Evolutionary conservation across 1,140 invertebrate genomes (phyloP).

Genomic region (Penaeus japonicus): DNA sequence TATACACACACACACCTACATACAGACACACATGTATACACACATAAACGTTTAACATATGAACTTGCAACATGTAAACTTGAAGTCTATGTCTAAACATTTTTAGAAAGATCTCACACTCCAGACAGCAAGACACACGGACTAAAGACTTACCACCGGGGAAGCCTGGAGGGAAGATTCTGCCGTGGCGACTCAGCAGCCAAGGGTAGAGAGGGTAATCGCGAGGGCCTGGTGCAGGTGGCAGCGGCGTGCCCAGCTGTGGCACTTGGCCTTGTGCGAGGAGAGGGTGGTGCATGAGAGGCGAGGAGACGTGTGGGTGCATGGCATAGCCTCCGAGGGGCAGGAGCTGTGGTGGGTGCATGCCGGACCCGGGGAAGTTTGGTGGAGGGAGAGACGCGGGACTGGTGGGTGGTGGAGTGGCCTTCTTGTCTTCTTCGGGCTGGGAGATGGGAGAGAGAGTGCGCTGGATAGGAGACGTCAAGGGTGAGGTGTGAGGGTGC

Average conservation of each 20-base stretch:
- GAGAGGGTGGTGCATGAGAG: conserved; percentile 41
- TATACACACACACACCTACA: no score
- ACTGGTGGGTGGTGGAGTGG: conserved; percentile 28
- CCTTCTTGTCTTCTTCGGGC: conserved; percentile 44
- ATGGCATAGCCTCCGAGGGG: conserved; percentile 25
- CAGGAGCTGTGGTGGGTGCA: conserved; percentile 25
- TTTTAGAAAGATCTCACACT: not conserved
- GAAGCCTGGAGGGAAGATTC: conserved; percentile 73
- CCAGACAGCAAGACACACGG: not conserved
- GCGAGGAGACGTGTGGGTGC: conserved; percentile 29
- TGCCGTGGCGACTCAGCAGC: conserved; percentile 85
- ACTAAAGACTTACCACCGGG: conserved; percentile 44
- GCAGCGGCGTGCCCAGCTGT: conserved; percentile 51
- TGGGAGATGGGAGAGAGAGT: conserved; percentile 4
- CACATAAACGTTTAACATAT: no score
- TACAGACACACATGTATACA: no score
- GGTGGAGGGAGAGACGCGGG: conserved; percentile 25
- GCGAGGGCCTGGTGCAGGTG: conserved; percentile 32
- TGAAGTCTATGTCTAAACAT: not conserved
- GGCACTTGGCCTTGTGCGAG: conserved; percentile 34
- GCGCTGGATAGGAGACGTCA: conserved; percentile 22
- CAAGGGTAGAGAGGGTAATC: conserved; percentile 82
- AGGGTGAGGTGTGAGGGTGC: conserved; percentile 9
- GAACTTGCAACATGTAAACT: not conserved
- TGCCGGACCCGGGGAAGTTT: conserved; percentile 20